Base-by-base conservation (phyloP, 2,113 vertebrate species). In the Callionymus lyra region DNA sequence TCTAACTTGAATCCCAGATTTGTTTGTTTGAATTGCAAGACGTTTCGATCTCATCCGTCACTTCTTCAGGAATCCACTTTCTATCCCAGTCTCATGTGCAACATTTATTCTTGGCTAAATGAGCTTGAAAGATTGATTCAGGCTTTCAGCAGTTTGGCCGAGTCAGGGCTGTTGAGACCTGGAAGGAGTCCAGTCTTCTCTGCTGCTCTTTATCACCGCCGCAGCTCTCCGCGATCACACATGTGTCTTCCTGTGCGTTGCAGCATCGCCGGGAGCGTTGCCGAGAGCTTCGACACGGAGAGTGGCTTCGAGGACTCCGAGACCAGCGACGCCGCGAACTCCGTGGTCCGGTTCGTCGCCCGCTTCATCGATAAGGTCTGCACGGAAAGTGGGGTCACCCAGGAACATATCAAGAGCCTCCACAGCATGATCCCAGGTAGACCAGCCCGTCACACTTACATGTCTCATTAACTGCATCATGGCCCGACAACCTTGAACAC, bases 391-490 rank as follows among this genome's bases (percentile, higher is more conserved):
- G 91, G 91, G 4, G 93, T 99, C 48, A 96, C 93, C 16, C 93
- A 98, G 78, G 94, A 97, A 38, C 95, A 97, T 66, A 95, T 98
- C 83, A 95, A 94, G 78, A 92, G 88, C 56, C 87, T 98, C 77
- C 93, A 98, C 68, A 92, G 88, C 72, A 98, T 98, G 95, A 97
- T 98, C 69, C 95, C 95, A 88, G 95, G 95, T 98, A 70, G 33
- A 45, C 33, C 15, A 1, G 47, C 21, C 50, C 2, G 16, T 63
- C 63, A 50, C 46, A 31, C 15, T 42, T 5, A 0, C 47, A 63
- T 31, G 70, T 52, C 51, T 69, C 43, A 72, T 68, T 73, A 68
- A 59, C 59, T 43, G 41, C 52, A 44, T 43, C 56, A 57, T 47
- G 47, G 35, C 59, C 47, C 50, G 63, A 32, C 45, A 70, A 63